Percentiles rank a stretch among this genome's conserved stretches.
These are phyloP conservation scores for Epistrophella euchroma DNA, from an alignment of 2,888 invertebrate genomes.

Conservation along the genomic window DNA sequence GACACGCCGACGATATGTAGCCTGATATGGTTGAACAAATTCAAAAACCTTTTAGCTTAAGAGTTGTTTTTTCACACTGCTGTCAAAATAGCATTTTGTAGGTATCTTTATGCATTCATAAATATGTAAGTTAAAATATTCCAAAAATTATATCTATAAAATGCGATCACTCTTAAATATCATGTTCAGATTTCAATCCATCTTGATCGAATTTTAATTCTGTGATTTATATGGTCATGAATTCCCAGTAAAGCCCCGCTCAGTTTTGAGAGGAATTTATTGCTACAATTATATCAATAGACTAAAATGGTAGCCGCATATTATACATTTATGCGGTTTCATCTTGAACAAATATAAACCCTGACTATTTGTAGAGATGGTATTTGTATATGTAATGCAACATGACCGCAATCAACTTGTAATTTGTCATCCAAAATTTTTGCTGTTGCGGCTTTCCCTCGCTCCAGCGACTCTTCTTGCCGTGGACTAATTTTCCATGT, in stretches of 20 bases:
- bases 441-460: not conserved
- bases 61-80: not conserved
- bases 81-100: slow-evolving; percentile 7
- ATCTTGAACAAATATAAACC: slow-evolving; percentile 5
- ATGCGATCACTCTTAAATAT: not conserved
- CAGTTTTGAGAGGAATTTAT: slow-evolving; percentile 42
- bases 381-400: slow-evolving; percentile 28
- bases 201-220: slow-evolving; percentile 42
- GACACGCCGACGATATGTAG: not conserved
- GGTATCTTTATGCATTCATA: not conserved
- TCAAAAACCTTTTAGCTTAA: not conserved
- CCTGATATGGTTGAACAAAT: not conserved
- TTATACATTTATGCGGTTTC: not conserved
- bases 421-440: slow-evolving; percentile 68
- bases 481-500: slow-evolving; percentile 61
- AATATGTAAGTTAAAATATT: not conserved
- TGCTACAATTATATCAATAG: slow-evolving; percentile 52
- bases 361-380: not conserved
- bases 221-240: slow-evolving; percentile 29
- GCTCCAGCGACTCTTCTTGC: slow-evolving; percentile 33
- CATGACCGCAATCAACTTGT: slow-evolving; percentile 56
- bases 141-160: not conserved
- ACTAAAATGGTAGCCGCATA: slow-evolving; percentile 54
- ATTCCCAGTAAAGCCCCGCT: slow-evolving; percentile 10
- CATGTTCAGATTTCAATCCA: slow-evolving; percentile 50